A percentile compares a stretch with the other conserved stretches of the same genome.
These are phyloP conservation scores for Parelbella ahira DNA, from an alignment of 2,888 invertebrate species.

Conservation along the genomic window DNA sequence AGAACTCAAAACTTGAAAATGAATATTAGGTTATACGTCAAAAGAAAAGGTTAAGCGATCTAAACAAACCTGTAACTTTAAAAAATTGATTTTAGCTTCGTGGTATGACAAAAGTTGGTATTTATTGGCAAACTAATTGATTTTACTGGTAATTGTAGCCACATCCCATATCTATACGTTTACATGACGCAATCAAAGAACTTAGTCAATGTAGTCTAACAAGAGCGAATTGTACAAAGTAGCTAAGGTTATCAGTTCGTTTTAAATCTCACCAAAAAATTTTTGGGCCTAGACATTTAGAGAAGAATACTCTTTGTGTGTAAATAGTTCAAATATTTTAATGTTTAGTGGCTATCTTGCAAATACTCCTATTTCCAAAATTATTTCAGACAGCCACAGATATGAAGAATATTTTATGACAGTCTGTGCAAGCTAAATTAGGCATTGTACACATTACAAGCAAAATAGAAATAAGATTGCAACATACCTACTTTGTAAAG, in stretches of 20 bases:
- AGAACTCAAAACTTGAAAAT: constrained; percentile 40
- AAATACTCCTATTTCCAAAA: constrained; percentile 37
- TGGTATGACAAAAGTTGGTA: too few species aligned
- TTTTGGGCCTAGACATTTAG: constrained; percentile 11
- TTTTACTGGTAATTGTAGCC: constrained; percentile 39
- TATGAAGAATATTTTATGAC: too few species aligned
- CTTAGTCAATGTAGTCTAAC: constrained; percentile 55
- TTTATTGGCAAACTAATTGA: too few species aligned
- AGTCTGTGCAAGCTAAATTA: too few species aligned
- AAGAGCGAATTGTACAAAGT: constrained; percentile 7
- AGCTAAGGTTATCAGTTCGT: not conserved
- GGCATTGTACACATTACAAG: too few species aligned
- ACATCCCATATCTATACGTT: constrained; percentile 56
- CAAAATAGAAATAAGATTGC: too few species aligned
- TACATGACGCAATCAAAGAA: constrained; percentile 77
- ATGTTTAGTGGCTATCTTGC: constrained; percentile 59
- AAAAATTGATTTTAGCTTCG: too few species aligned
- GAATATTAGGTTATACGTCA: constrained; percentile 67
- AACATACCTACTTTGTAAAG: too few species aligned
- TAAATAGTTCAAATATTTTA: constrained; percentile 27
- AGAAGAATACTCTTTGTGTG: constrained; percentile 2
- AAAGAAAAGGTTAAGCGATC: constrained; percentile 60
- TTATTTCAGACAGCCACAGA: too few species aligned
- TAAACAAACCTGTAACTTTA: constrained; percentile 32
- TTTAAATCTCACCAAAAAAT: constrained; percentile 9